A percentile compares a stretch with the other conserved stretches of the same genome.
Conservation (phyloP, 2,797 vertebrate genomes). For the Benthosema pterotum region DNA sequence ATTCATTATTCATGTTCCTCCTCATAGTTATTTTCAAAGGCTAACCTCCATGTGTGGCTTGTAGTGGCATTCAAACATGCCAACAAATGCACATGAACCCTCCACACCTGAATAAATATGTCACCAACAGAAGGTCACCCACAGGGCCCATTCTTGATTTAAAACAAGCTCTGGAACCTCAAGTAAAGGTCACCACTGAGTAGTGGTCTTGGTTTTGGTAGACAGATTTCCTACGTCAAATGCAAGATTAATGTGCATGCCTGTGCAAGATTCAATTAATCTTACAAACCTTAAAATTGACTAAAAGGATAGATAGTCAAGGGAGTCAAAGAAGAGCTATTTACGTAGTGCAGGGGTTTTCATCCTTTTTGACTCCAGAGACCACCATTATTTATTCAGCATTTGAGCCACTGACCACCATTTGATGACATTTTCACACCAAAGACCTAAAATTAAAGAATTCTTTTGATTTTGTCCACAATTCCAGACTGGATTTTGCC, state of each 20-base stretch:
- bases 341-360: too few species aligned
- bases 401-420: too few species aligned
- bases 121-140: constrained; percentile 44
- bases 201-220: constrained; percentile 10
- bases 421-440: too few species aligned
- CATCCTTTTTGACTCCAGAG: too few species aligned
- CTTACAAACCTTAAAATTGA: too few species aligned
- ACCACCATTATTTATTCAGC: too few species aligned
- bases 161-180: constrained; percentile 12
- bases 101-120: constrained; percentile 52
- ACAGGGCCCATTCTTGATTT: not conserved
- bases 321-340: too few species aligned
- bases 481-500: too few species aligned
- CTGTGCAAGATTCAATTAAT: not conserved
- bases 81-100: constrained; percentile 19
- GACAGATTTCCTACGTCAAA: constrained; percentile 4
- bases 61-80: constrained; percentile 23
- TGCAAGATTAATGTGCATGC: too few species aligned
- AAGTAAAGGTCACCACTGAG: constrained; percentile 32
- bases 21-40: not conserved
- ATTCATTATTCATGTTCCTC: constrained; percentile 3
- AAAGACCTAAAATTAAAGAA: too few species aligned
- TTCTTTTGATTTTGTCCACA: too few species aligned
- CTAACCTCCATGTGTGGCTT: constrained; percentile 14
- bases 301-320: not conserved